Conservation (phyloP, 1,140 invertebrate genomes). For the Neelides sp. region DNA sequence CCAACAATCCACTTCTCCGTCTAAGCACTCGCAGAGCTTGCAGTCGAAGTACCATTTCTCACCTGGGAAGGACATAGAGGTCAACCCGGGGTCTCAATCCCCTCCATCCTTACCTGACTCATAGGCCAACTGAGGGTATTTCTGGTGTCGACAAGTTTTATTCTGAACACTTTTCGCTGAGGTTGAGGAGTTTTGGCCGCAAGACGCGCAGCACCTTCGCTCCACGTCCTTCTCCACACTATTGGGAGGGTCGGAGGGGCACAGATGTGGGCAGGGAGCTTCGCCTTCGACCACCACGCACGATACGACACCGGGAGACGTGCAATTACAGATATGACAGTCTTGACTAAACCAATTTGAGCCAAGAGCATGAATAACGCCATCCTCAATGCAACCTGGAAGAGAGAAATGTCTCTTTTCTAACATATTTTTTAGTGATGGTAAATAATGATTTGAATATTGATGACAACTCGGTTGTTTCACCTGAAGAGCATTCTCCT, state of each 20-base stretch:
- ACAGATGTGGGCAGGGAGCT: conserved; percentile 13
- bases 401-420: too few species aligned
- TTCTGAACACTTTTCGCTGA: conserved; percentile 4
- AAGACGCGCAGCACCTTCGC: too few species aligned
- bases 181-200: conserved; percentile 7
- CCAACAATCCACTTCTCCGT: conserved; percentile 81
- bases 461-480: not conserved
- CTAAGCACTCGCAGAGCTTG: conserved; percentile 77
- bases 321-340: conserved; percentile 27
- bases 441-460: not conserved
- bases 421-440: too few species aligned
- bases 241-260: conserved; percentile 12
- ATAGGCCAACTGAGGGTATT: conserved; percentile 18
- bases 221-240: too few species aligned
- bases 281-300: conserved; percentile 13
- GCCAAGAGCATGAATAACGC: conserved; percentile 7
- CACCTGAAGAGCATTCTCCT: conserved; percentile 43
- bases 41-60: conserved; percentile 79
- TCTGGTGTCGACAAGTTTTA: conserved; percentile 26
- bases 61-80: conserved; percentile 36
- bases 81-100: too few species aligned
- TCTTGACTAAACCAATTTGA: conserved; percentile 29
- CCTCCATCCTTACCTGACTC: conserved; percentile 29
- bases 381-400: conserved; percentile 18
- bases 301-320: conserved; percentile 12